Base-by-base conservation (phyloP, 1,140 invertebrate species). In the Prorops nasuta region DNA sequence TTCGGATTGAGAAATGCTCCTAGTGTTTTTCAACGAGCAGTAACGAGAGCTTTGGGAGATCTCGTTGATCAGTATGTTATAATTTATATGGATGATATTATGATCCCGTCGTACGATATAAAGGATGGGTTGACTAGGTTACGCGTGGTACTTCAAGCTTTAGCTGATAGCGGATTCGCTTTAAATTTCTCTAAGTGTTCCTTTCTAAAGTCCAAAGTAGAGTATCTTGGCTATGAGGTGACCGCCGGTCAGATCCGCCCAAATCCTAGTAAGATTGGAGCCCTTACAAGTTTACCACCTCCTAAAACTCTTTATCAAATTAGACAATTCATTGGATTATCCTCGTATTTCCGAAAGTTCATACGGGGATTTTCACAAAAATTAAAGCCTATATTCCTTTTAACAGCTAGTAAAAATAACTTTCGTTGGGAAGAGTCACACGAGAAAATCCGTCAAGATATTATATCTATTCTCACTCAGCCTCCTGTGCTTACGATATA, bases 281-380 rank as follows among this genome's bases (percentile, higher is more conserved):
- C 54, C 3, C 20, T 64, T 2, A 21, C 38, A 15, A 10, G n/a
- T 12, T 45, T 60, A 16, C 62, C 62, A 6, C 4, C 48, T 0
- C 69, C 69, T 3, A 18, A 7, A 0, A 71, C 54, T 18, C 58
- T 55, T 1, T 61, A 50, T 3, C 59, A 70, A 44, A 39, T 73
- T 3, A 43, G 67, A 31, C 43, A 54, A 41, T 51, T 45, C 7
- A 49, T 64, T n/a, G 64, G 66, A 0, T 44, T 71, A 6, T 61
- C 63, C 1, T 37, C 59, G 7, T 70, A 71, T 42, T 69, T 67
- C 43, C 37, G 69, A 3, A 40, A 66, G 43, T 67, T 65, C 47
- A 59, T 71, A 24, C 58, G 54, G 9, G 57, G 60, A 9, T 69
- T 64, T 51, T 59, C 64, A 1, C 42, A 46, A 16, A 28, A 58